Base-by-base conservation (phyloP, 2,888 invertebrate species). In the Diaphora mendica region DNA sequence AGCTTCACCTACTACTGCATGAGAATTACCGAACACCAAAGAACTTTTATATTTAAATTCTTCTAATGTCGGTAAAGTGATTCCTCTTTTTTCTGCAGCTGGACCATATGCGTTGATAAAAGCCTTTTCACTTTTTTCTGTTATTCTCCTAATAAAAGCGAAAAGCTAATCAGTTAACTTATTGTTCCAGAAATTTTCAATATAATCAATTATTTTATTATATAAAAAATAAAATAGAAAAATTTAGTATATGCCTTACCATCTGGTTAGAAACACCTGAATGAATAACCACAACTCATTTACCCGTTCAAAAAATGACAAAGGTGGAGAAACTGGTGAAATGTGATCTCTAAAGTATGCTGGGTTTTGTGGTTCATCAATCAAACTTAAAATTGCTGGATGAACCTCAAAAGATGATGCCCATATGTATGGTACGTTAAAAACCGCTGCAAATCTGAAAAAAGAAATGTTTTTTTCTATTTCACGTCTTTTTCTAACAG, bases 21-120 rank as follows among this genome's bases (percentile, higher is more conserved):
- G 92, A 0, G 93, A 92, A 73, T 93, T 93, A 0, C 89, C 91
- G 3, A 94, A 76, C 69, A 94, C 82, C 55, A 94, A 67, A 0
- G 93, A 91, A 3, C 79, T 86, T 11, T 92, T 93, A 75, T 87
- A 86, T 59, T 84, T 84, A 1, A 88, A 66, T n/a, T 89, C 90
- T 7, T 90, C 79, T 2, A 87, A 79, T 0, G 85, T 59, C 0
- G 91, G 90, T 3, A 91, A 77, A 1, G 55, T 62, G 35, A 85
- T 78, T 0, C 91, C 90, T 72, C 81, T 81, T 17, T 81, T 83
- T 11, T 73, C 77, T 26, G 83, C 83, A 35, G 83, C 83, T 11
- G 83, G 73, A 0, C 78, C 83, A 30, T 70, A 83, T 11, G 76
- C 71, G 42, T 81, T 70, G 64, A 30, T 44, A 30, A 75, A 83